Conservation (phyloP, 2,888 invertebrate genomes). For the Sminthurinus aureus region DNA sequence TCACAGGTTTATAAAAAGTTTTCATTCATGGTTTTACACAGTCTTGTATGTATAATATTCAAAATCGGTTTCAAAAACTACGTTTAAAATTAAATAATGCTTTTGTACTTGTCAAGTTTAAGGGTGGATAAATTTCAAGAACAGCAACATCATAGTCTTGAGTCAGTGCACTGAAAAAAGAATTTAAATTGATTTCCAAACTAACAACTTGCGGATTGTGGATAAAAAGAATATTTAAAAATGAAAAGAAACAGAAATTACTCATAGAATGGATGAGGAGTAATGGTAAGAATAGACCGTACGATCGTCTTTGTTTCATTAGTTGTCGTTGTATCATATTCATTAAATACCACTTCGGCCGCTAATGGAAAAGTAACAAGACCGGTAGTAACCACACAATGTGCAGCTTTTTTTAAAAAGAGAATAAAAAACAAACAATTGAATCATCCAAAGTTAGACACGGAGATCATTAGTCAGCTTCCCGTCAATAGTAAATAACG, state of each 20-base stretch:
- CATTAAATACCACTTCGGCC: conserved; percentile 54
- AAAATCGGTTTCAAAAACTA: no score
- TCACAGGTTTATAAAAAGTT: no score
- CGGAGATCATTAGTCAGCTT: no score
- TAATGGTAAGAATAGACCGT: conserved; percentile 41
- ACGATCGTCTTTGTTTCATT: conserved; percentile 49
- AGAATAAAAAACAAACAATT: no score
- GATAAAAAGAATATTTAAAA: neutral
- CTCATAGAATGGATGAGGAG: conserved; percentile 58
- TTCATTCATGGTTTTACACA: no score
- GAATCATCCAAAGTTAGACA: no score
- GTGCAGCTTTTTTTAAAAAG: conserved; percentile 40
- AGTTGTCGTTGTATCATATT: conserved; percentile 48
- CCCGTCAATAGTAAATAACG: no score
- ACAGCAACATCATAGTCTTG: conserved; percentile 57
- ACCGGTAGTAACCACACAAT: conserved; percentile 48
- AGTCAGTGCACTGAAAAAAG: conserved; percentile 40
- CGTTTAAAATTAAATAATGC: no score
- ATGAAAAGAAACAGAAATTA: conserved; percentile 34
- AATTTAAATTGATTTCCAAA: neutral
- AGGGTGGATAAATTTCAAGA: conserved; percentile 49
- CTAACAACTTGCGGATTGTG: neutral
- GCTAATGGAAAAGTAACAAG: conserved; percentile 47
- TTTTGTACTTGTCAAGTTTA: conserved; percentile 40
- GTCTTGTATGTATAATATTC: no score